Evolutionary conservation across 2,797 vertebrate genomes (phyloP).

Genomic region (Gallinago nigripennis): DNA sequence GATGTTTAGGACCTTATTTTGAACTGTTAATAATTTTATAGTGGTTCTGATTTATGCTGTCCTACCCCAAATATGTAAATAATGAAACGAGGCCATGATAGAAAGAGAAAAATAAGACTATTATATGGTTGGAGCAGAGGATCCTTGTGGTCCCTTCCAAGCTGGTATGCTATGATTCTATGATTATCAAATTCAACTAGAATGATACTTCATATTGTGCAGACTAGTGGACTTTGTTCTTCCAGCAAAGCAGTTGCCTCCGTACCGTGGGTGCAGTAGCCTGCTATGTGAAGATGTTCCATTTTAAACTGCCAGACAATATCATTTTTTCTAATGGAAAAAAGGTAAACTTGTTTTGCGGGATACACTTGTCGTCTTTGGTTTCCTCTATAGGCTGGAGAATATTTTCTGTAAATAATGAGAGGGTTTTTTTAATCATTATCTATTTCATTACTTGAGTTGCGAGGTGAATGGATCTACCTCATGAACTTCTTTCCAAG

Average conservation of each 20-base stretch:
- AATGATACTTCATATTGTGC: background rate
- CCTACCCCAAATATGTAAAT: background rate
- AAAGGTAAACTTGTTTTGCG: background rate
- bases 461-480: background rate
- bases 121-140: background rate
- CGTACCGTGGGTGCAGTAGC: accelerated
- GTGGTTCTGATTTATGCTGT: background rate
- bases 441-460: background rate
- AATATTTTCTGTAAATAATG: background rate
- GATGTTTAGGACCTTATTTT: background rate
- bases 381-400: background rate
- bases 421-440: background rate
- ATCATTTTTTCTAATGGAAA: background rate
- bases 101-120: background rate
- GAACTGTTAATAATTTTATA: background rate
- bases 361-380: background rate
- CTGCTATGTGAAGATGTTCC: background rate
- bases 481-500: background rate
- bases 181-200: background rate
- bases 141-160: background rate
- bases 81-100: background rate
- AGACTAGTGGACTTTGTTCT: background rate
- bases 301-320: background rate
- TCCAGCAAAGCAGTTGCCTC: background rate
- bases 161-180: background rate